Conservation (phyloP, 2,888 invertebrate species). For the Autographa gamma region DNA sequence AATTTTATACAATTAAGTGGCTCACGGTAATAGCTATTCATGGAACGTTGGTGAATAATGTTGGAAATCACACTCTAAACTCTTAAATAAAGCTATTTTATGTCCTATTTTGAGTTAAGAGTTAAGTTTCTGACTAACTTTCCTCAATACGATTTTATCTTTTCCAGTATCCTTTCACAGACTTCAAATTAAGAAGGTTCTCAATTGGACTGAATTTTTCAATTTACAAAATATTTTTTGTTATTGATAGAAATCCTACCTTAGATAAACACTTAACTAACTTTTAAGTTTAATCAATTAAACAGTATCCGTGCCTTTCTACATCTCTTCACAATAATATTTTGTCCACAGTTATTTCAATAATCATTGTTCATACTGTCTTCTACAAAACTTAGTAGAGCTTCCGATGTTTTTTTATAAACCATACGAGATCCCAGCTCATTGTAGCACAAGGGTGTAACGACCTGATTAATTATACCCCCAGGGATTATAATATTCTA, state of each 20-base stretch:
- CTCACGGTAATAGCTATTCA: neutral
- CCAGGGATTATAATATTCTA: neutral
- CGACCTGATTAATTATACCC: slow-evolving; percentile 1
- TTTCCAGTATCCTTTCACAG: too few species aligned
- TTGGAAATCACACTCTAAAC: neutral
- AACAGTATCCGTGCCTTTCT: too few species aligned
- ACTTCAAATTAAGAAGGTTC: too few species aligned
- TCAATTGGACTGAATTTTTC: too few species aligned
- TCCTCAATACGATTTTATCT: too few species aligned
- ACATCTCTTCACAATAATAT: too few species aligned
- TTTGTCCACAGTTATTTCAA: too few species aligned
- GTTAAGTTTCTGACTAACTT: too few species aligned
- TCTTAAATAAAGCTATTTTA: neutral
- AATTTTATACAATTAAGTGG: neutral
- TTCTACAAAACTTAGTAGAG: neutral
- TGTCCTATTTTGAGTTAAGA: neutral
- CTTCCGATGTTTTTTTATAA: neutral
- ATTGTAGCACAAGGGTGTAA: neutral
- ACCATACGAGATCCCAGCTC: neutral
- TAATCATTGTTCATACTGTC: neutral
- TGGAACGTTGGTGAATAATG: neutral
- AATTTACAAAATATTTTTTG: too few species aligned
- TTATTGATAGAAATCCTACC: too few species aligned
- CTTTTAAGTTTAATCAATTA: too few species aligned
- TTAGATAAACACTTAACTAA: too few species aligned